Evolutionary conservation across 2,797 vertebrate genomes (phyloP).

Genomic region (Bradypodion pumilum): DNA sequence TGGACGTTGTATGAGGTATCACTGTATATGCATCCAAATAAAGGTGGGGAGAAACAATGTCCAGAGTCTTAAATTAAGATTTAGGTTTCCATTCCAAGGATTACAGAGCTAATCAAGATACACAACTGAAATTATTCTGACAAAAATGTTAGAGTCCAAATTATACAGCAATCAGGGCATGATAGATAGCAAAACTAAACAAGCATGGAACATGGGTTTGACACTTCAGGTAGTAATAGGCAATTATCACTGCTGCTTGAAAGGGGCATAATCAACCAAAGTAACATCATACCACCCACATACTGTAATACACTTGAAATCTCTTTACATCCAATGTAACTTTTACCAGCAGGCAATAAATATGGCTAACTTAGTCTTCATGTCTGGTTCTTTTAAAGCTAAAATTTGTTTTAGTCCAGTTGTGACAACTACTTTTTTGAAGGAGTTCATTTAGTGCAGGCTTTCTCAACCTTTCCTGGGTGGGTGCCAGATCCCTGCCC

Average conservation of each 20-base stretch:
- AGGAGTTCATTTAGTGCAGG: too few relatives aligned
- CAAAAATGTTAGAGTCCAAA: conserved; percentile 70
- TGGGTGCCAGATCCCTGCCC: too few relatives aligned
- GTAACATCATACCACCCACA: conserved; percentile 70
- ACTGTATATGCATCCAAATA: neutral
- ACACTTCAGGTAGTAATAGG: conserved; percentile 71
- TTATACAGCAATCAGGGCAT: conserved; percentile 71
- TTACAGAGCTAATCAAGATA: neutral
- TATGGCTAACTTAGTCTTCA: conserved; percentile 39
- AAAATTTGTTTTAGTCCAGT: conserved; percentile 47
- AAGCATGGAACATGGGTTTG: conserved; percentile 70
- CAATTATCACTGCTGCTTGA: conserved; percentile 74
- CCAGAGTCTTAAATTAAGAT: neutral
- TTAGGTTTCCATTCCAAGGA: conserved; percentile 17
- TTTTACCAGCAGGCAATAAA: conserved; percentile 68
- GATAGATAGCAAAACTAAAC: conserved; percentile 72
- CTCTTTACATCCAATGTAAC: conserved; percentile 61
- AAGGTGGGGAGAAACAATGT: neutral
- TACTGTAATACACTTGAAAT: conserved; percentile 68
- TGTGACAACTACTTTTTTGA: conserved; percentile 35
- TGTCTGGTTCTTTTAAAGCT: conserved; percentile 46
- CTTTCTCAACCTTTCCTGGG: too few relatives aligned
- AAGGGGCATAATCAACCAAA: conserved; percentile 72
- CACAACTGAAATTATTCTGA: conserved; percentile 40
- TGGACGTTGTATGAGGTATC: too few relatives aligned